These are phyloP conservation scores for Mesorhabditis belari DNA, from an alignment of 2,888 invertebrate species.

Conservation along the genomic window DNA sequence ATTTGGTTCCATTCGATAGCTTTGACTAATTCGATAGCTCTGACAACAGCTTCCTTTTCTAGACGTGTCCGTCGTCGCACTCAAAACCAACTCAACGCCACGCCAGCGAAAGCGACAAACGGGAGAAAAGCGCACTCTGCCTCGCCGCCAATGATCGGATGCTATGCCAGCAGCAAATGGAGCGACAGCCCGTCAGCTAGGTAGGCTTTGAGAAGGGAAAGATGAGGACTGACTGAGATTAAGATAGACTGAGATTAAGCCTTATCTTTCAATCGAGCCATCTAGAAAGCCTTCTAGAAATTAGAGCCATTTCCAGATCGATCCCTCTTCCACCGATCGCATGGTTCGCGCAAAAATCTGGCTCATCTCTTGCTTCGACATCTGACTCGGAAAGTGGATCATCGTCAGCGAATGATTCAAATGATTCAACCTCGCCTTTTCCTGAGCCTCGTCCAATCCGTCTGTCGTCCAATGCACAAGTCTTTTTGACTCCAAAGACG, in stretches of 20 bases:
- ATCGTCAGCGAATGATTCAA: no score
- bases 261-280: no score
- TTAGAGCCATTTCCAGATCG: no score
- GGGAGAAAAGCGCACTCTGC: background rate
- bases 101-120: background rate
- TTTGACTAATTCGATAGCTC: no score
- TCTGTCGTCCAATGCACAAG: background rate
- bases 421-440: no score
- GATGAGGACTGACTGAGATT: no score
- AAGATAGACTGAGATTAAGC: no score
- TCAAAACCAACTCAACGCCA: no score
- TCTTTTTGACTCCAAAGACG: background rate
- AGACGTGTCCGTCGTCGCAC: background rate
- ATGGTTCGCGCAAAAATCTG: background rate
- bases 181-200: background rate
- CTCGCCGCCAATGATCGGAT: background rate
- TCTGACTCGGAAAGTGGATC: background rate
- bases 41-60: no score
- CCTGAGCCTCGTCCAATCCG: no score
- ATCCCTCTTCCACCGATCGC: background rate
- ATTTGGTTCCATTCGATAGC: no score
- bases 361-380: background rate
- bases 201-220: background rate
- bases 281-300: no score
- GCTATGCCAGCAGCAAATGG: background rate